phyloP scores from a whole-genome alignment of 2,888 invertebrate species.

The Drosophila affinis region DNA sequence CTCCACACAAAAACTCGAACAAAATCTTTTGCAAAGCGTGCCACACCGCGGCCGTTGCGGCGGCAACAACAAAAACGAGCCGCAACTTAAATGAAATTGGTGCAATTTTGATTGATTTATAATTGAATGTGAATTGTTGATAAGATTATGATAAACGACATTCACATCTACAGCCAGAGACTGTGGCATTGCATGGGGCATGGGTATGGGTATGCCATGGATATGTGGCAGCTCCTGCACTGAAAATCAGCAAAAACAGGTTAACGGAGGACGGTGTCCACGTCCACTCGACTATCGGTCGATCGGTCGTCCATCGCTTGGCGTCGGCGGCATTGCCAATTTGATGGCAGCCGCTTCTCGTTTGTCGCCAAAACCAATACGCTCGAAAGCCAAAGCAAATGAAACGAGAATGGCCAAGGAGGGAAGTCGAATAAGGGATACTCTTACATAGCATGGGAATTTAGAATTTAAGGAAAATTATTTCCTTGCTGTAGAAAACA shows the following conservation, averaged over 20 bases:
- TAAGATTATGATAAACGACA: constrained; percentile 82
- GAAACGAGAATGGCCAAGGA: background rate
- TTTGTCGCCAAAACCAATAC: constrained; percentile 45
- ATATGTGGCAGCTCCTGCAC: constrained; percentile 44
- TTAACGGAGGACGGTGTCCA: constrained; percentile 38
- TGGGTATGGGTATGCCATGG: constrained; percentile 4
- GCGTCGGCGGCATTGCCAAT: constrained; percentile 75
- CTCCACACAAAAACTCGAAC: constrained; percentile 32
- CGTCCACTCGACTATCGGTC: constrained; percentile 4
- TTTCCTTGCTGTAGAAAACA: no score
- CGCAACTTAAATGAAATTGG: constrained; percentile 71
- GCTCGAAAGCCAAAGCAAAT: background rate
- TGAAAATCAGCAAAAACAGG: constrained; percentile 60
- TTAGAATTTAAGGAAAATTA: no score
- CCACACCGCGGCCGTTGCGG: constrained; percentile 59
- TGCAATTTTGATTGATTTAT: constrained; percentile 82
- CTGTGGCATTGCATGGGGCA: no score
- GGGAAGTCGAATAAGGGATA: no score
- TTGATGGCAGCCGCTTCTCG: constrained; percentile 48
- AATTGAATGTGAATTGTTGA: constrained; percentile 82
- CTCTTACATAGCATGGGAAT: no score
- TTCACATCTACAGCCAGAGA: constrained; percentile 51
- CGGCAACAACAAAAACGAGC: constrained; percentile 63
- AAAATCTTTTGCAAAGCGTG: constrained; percentile 50
- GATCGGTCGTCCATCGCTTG: constrained; percentile 54